phyloP scores from a whole-genome alignment of 1,140 invertebrate species.

The Parapsyche elsis region DNA sequence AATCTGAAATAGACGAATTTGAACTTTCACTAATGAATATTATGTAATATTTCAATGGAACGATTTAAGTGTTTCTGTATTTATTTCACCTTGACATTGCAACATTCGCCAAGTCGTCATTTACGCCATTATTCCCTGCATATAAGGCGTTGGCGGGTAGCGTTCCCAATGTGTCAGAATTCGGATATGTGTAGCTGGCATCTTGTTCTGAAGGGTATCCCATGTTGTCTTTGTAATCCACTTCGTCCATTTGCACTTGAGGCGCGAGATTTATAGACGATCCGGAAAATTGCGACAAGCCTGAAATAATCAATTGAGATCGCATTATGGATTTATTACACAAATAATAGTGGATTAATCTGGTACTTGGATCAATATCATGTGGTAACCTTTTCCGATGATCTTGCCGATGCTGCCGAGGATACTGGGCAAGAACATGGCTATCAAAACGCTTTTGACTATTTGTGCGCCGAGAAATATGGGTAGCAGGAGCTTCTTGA shows the following conservation, averaged over 20 bases:
- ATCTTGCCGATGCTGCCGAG: constrained; percentile 84
- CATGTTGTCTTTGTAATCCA: constrained; percentile 58
- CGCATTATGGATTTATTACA: not conserved
- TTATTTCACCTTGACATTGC: constrained; percentile 54
- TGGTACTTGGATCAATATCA: not conserved
- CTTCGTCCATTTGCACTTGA: constrained; percentile 61
- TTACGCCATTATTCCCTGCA: constrained; percentile 34
- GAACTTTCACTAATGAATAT: not conserved
- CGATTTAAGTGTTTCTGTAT: not conserved
- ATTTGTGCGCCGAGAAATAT: constrained; percentile 81
- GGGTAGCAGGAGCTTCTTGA: constrained; percentile 84
- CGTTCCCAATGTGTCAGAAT: constrained; percentile 47
- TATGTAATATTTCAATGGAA: not conserved
- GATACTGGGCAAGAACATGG: constrained; percentile 83
- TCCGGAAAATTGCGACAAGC: constrained; percentile 64
- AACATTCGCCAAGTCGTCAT: constrained; percentile 45
- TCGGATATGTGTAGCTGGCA: constrained; percentile 46
- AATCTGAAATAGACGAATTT: constrained; percentile 61
- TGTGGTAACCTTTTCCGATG: constrained; percentile 79
- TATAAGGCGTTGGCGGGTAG: constrained; percentile 44
- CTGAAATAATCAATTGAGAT: constrained; percentile 54
- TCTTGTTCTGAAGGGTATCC: constrained; percentile 48
- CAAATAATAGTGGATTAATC: not conserved
- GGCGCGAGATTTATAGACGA: constrained; percentile 60
- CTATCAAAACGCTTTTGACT: constrained; percentile 81